phyloP scores from a whole-genome alignment of 2,113 vertebrate genomes.

The Pangasianodon gigas region DNA sequence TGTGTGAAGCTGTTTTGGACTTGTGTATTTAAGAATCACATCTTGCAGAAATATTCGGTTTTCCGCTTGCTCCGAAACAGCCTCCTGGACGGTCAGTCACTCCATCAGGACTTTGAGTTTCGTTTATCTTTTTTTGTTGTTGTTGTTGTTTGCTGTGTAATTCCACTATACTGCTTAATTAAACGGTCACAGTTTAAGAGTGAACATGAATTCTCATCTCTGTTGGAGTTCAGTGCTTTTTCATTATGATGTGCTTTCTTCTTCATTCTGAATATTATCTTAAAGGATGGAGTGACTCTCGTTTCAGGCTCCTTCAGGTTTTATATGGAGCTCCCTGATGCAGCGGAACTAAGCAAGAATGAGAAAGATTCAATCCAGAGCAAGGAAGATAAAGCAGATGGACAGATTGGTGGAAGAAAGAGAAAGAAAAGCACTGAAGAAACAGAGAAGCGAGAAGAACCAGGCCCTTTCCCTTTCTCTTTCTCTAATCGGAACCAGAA shows the following conservation, averaged over 20 bases:
- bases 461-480: conserved; percentile 62
- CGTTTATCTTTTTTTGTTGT: neutral
- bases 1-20: conserved; percentile 63
- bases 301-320: conserved; percentile 59
- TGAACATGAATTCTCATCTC: neutral
- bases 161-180: neutral
- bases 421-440: neutral
- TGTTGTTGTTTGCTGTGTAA: neutral
- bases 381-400: conserved; percentile 33
- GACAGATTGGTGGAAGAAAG: neutral
- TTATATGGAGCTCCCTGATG: conserved; percentile 29
- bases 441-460: conserved; percentile 41
- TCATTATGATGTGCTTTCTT: neutral
- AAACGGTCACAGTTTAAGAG: neutral
- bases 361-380: neutral
- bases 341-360: neutral
- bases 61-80: conserved; percentile 57
- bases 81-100: conserved; percentile 65
- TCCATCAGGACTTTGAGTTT: neutral
- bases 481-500: conserved; percentile 18
- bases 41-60: conserved; percentile 60
- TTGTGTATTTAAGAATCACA: conserved; percentile 63
- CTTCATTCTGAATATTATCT: neutral
- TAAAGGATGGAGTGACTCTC: neutral
- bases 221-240: neutral